These are phyloP conservation scores for Drusus annulatus DNA, from an alignment of 1,140 invertebrate species.

Conservation along the genomic window DNA sequence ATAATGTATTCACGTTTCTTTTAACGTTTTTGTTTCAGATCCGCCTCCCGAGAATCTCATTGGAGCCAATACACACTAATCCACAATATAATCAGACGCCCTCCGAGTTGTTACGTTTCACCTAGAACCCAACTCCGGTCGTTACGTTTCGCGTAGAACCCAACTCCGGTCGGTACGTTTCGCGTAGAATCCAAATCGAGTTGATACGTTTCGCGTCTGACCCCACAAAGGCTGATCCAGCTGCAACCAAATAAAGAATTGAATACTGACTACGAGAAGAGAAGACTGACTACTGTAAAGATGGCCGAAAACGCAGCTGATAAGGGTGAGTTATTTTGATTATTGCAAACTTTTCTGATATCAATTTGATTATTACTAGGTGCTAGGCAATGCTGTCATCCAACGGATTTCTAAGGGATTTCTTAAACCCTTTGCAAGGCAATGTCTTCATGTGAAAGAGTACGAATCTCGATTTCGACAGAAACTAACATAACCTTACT, in stretches of 20 bases:
- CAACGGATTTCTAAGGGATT: no score
- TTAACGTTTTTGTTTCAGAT: slow-evolving; percentile 36
- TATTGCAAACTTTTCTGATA: not conserved
- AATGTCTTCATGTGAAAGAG: no score
- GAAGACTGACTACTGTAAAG: not conserved
- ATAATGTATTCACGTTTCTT: slow-evolving; percentile 7
- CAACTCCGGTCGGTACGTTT: no score
- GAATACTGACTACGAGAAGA: not conserved
- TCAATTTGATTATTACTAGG: no score
- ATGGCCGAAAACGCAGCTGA: slow-evolving; percentile 21
- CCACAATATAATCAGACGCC: not conserved
- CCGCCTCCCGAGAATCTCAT: not conserved
- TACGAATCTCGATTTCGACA: no score
- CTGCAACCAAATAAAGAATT: not conserved
- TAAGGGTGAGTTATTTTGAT: slow-evolving; percentile 15
- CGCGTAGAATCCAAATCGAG: no score
- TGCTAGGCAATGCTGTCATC: no score
- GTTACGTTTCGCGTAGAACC: no score
- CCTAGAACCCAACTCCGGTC: not conserved
- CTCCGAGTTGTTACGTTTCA: not conserved
- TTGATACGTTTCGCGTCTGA: no score
- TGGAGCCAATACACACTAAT: not conserved
- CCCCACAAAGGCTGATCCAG: no score
- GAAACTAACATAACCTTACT: no score
- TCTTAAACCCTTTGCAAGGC: no score